A percentile compares a stretch with the other conserved stretches of the same genome.
phyloP scores from a whole-genome alignment of 2,888 invertebrate species.

The Hypolimnas misippus region DNA sequence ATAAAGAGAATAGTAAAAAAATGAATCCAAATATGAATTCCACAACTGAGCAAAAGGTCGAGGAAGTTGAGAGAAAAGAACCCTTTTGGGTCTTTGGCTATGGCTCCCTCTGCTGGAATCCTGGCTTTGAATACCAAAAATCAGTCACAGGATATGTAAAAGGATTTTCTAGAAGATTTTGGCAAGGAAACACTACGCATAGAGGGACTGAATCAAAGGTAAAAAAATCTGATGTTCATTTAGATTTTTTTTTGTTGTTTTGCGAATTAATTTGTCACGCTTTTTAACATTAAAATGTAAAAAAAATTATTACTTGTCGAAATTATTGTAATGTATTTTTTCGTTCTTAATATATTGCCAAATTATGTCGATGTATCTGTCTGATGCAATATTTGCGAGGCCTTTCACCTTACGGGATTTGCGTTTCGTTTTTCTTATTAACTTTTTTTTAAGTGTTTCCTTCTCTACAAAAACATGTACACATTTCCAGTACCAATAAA shows the following conservation, averaged over 20 bases:
- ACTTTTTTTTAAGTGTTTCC: neutral
- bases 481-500: too few species aligned
- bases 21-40: slow-evolving; percentile 17
- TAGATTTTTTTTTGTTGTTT: neutral
- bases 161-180: slow-evolving; percentile 93
- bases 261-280: neutral
- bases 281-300: neutral
- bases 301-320: neutral
- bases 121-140: slow-evolving; percentile 93
- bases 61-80: slow-evolving; percentile 64
- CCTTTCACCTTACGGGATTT: slow-evolving; percentile 45
- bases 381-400: slow-evolving; percentile 44
- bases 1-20: slow-evolving; percentile 23
- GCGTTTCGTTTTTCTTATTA: slow-evolving; percentile 3
- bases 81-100: slow-evolving; percentile 97
- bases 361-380: slow-evolving; percentile 19
- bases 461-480: neutral
- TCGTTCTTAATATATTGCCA: neutral
- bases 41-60: slow-evolving; percentile 40
- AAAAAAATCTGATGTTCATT: slow-evolving; percentile 39
- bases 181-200: slow-evolving; percentile 95
- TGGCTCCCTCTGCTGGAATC: slow-evolving; percentile 97
- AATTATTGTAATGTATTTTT: neutral
- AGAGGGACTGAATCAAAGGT: slow-evolving; percentile 90
- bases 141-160: slow-evolving; percentile 92